Evolutionary conservation across 2,113 vertebrate species (phyloP).

Genomic region (Acanthochromis polyacanthus): DNA sequence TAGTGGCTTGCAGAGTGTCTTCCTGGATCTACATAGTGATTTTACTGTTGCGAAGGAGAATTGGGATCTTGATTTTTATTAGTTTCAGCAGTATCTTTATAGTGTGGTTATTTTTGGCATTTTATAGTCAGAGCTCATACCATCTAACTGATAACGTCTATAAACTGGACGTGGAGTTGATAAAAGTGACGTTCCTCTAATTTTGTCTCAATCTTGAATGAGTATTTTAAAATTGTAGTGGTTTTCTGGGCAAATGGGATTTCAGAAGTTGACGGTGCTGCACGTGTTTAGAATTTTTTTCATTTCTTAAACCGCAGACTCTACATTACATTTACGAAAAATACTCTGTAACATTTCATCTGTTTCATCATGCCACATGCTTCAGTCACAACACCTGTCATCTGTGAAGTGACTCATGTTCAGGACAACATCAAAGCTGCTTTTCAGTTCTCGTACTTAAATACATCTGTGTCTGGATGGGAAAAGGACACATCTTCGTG

Average conservation of each 20-base stretch:
- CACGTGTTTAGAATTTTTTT: too few species aligned
- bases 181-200: too few species aligned
- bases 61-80: not conserved
- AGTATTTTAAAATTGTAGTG: not conserved
- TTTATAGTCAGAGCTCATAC: too few species aligned
- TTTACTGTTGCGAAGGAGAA: not conserved
- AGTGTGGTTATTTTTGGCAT: not conserved
- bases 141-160: too few species aligned
- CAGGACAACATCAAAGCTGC: constrained; percentile 19
- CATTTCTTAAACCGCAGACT: not conserved
- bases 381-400: constrained; percentile 24
- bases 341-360: not conserved
- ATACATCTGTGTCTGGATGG: not conserved
- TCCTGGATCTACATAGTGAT: not conserved
- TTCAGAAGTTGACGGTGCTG: not conserved
- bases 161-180: too few species aligned
- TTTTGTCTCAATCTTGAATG: too few species aligned
- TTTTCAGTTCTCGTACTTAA: constrained; percentile 2
- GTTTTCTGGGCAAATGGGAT: not conserved
- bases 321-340: not conserved
- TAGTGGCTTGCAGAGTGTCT: not conserved
- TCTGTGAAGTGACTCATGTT: constrained; percentile 27
- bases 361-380: not conserved
- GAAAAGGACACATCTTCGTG: not conserved
- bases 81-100: not conserved